Evolutionary conservation across 2,888 invertebrate species (phyloP).

Genomic region (Steinernema scapterisci): DNA sequence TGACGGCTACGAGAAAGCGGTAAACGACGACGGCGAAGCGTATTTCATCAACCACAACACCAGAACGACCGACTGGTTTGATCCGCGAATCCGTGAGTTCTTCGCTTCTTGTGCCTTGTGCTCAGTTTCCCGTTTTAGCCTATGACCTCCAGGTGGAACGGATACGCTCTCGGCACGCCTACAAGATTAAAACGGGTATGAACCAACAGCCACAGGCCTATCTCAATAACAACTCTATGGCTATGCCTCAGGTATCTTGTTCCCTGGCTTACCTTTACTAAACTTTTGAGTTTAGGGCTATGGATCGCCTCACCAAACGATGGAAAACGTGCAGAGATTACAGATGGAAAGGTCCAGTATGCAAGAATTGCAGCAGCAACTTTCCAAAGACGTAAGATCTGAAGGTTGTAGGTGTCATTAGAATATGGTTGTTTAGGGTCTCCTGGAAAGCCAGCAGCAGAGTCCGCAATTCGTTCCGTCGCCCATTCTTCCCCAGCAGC

Average conservation of each 20-base stretch:
- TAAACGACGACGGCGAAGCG: slow-evolving; percentile 39
- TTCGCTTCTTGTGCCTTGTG: neutral
- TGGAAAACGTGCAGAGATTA: slow-evolving; percentile 22
- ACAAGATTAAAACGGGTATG: slow-evolving; percentile 11
- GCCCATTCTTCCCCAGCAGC: slow-evolving; percentile 1
- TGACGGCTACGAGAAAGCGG: slow-evolving; percentile 46
- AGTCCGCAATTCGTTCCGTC: slow-evolving; percentile 34
- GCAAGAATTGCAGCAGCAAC: slow-evolving; percentile 49
- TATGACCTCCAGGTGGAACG: slow-evolving; percentile 34
- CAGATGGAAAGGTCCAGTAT: slow-evolving; percentile 46
- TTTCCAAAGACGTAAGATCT: slow-evolving; percentile 43
- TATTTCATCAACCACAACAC: slow-evolving; percentile 49
- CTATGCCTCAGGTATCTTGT: slow-evolving; percentile 1
- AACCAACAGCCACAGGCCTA: neutral
- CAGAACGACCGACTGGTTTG: slow-evolving; percentile 48
- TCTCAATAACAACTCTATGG: slow-evolving; percentile 23
- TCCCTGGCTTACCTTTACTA: neutral
- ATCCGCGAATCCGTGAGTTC: slow-evolving; percentile 41
- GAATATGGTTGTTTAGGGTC: slow-evolving; percentile 37
- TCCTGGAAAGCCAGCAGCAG: slow-evolving; percentile 39
- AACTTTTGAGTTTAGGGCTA: neutral
- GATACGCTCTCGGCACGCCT: slow-evolving; percentile 34
- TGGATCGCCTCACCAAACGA: slow-evolving; percentile 15
- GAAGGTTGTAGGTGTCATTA: too few relatives aligned
- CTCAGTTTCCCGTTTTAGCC: neutral